Evolutionary conservation across 2,888 invertebrate genomes (phyloP), one percentile per base, ranked within the genome.

Genomic region (Listrodromus nycthemerus): DNA sequence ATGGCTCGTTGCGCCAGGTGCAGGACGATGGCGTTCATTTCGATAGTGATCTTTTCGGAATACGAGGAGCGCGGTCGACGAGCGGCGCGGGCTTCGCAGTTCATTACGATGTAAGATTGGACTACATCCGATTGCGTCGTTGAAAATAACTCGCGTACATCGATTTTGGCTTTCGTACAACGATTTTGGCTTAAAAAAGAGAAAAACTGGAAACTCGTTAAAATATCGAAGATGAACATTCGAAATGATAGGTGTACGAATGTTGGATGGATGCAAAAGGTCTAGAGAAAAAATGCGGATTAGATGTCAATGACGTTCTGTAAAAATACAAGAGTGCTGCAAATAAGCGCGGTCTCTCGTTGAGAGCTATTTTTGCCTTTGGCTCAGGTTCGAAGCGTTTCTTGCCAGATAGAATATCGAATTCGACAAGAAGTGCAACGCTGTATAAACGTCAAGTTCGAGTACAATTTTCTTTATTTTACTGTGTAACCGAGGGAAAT

Each of bases 1-100:
- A 63, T 48, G 45, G 48, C 73, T 63, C 73, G 61, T 73, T 61
- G 48, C 63, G 63, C 45, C 48, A 63, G 61, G 30, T 73, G 48
- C 61, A 19, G 45, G 61, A 61, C 45, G 48, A 37, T 19, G 19
- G 48, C 45, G 63, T 19, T 73, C 48, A 63, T n/a, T 27, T 19
- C 61, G 61, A 45, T 45, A 58, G 19, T 58, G 48, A 27, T 73
- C 61, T 41, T 48, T 73, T 61, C 58, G 19, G 19, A 73, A 63
- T 63, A 63, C 21, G 45, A 8, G 6, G 30, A 61, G 16, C 58
- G 27, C 16, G n/a, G 45, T 30, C 61, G 30, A 30, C n/a, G 16
- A 61, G 27, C 24, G 16, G 6, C 5, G 6, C 6, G n/a, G 30
- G 16, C 61, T 30, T 10, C 55, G 2, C 16, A 27, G 45, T 58